Base-by-base conservation (phyloP, 2,113 vertebrate species). In the Kryptolebias marmoratus region DNA sequence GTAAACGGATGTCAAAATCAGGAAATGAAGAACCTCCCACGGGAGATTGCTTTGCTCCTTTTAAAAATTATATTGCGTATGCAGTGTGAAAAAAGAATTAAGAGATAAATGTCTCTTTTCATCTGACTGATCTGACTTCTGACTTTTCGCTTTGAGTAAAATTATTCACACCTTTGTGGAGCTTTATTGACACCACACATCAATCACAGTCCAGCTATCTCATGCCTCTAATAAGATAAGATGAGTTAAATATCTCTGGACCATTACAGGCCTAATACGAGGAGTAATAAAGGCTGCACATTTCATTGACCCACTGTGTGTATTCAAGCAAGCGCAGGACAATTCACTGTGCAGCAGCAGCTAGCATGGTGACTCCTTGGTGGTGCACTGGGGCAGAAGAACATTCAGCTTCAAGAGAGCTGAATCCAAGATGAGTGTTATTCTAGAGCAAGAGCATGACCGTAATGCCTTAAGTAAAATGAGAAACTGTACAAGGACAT, bases 401-500 rank as follows among this genome's bases (percentile, higher is more conserved):
- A 61, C 54, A 85, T 76, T 80, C 52, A 79, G 30, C 69, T 68
- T 69, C 22, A 75, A 61, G 42, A 27, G 62, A 69, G 71, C 56
- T 72, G 27, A 75, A 58, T 64, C 53, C 80, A 82, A 77, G 44
- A 61, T 70, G 78, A 68, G 44, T 63, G 53, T 53, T 77, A 68
- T 57, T 47, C 42, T 58, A 62, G 39, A 75, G 53, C 55, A 28
- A 39, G 42, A 68, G 62, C 70, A 67, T 39, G 68, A 80, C 78
- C 72, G 68, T 11, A 36, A 12, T 3, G 74, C 86, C 84, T 45
- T 27, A 57, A 80, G 86, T 72, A 47, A 69, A 77, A 73, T 62
- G 63, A 83, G 54, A 58, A 76, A 68, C 80, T 78, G 76, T 78
- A 76, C 79, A 65, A 69, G 47, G 70, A 64, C 49, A 5, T 72